Evolutionary conservation across 92 coral and sea anemone species (phyloP).

Genomic region (Muricea muricata): DNA sequence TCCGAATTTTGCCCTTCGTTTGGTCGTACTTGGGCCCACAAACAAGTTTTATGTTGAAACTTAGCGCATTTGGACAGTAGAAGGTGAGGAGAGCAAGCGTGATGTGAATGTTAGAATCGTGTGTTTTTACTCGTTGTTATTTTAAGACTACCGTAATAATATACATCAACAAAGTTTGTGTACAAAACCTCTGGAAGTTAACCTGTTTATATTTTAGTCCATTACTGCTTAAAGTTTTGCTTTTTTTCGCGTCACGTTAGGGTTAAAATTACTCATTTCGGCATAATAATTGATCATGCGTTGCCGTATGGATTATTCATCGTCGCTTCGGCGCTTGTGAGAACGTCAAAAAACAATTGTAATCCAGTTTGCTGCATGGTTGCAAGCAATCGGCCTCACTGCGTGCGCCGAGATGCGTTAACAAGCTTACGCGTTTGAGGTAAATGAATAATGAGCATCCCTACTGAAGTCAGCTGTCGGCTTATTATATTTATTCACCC

Average conservation of each 20-base stretch:
- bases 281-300: neutral
- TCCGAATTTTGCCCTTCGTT: neutral
- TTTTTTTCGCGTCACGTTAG: neutral
- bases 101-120: neutral
- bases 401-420: neutral
- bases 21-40: neutral
- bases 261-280: neutral
- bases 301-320: neutral
- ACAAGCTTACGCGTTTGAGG: constrained; percentile 22
- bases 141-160: neutral
- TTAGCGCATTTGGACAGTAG: neutral
- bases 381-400: neutral
- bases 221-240: neutral
- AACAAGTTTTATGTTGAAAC: neutral
- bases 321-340: constrained; percentile 3
- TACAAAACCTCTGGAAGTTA: constrained; percentile 28
- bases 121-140: neutral
- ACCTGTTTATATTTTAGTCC: neutral
- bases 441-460: constrained; percentile 15
- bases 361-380: constrained; percentile 12
- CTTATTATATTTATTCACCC: neutral
- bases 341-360: neutral
- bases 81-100: neutral
- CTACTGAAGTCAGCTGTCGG: neutral
- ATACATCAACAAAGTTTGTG: constrained; percentile 24